Conservation (phyloP, 2,888 invertebrate genomes). For the Andrena marginata region DNA sequence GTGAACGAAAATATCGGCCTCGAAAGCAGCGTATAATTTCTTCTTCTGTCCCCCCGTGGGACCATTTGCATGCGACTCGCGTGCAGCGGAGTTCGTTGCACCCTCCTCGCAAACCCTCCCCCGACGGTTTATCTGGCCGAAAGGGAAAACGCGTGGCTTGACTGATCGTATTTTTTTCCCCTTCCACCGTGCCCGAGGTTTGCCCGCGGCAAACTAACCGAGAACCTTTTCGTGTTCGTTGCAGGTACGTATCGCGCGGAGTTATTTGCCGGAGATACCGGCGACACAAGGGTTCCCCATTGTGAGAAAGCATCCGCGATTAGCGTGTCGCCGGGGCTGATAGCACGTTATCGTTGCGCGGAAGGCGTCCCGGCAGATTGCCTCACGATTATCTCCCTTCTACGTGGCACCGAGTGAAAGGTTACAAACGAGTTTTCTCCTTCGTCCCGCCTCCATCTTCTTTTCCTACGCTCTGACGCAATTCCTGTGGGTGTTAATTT, state of each 20-base stretch:
- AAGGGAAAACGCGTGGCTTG: slow-evolving; percentile 22
- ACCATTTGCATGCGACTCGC: slow-evolving; percentile 39
- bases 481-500: slow-evolving; percentile 74
- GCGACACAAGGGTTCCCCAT: slow-evolving; percentile 44
- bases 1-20: not conserved
- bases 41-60: not conserved
- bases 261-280: slow-evolving; percentile 52
- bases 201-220: not conserved
- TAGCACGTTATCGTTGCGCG: slow-evolving; percentile 66
- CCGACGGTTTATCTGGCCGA: slow-evolving; percentile 16
- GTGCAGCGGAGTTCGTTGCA: slow-evolving; percentile 44
- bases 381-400: slow-evolving; percentile 60
- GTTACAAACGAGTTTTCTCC: slow-evolving; percentile 71
- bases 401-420: slow-evolving; percentile 68
- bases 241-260: slow-evolving; percentile 49
- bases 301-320: slow-evolving; percentile 52
- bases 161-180: slow-evolving; percentile 2
- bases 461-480: slow-evolving; percentile 55
- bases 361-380: slow-evolving; percentile 68
- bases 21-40: not conserved
- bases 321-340: slow-evolving; percentile 40
- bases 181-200: not conserved
- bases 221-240: slow-evolving; percentile 31
- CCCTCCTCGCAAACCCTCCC: slow-evolving; percentile 26
- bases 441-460: not conserved